Evolutionary conservation across 2,797 vertebrate species (phyloP).

Genomic region (Buphagus erythrorhynchus): DNA sequence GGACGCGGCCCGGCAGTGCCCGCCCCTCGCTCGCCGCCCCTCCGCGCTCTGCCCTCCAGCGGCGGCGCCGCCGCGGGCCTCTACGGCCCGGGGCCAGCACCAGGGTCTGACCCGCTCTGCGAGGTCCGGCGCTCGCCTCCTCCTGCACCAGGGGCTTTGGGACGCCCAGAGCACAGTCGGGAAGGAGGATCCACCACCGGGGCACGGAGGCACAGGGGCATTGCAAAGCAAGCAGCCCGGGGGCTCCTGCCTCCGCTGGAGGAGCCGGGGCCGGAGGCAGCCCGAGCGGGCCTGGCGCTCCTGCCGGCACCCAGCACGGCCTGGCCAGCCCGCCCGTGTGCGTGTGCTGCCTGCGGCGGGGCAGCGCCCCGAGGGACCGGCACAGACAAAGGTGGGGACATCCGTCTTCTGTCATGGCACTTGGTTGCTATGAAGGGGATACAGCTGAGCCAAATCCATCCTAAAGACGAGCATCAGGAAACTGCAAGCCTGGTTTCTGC

Average conservation of each 20-base stretch:
- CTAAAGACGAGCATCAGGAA: neutral
- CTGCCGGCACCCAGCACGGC: fast-evolving
- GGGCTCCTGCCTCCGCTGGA: neutral
- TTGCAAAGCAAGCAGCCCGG: neutral
- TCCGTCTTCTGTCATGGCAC: fast-evolving
- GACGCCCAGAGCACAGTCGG: neutral
- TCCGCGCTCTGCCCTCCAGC: slow-evolving; percentile 9
- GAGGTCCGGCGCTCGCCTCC: fast-evolving
- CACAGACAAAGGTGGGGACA: fast-evolving
- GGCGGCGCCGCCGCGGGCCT: neutral
- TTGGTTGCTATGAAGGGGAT: fast-evolving
- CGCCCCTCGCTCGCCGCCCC: neutral
- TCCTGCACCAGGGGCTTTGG: neutral
- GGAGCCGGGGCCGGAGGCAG: neutral
- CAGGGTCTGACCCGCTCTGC: fast-evolving
- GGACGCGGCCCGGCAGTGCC: neutral
- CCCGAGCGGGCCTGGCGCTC: fast-evolving
- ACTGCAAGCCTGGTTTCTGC: neutral
- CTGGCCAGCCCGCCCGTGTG: neutral
- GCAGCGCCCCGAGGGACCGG: neutral
- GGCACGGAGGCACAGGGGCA: too few species aligned
- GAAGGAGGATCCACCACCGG: fast-evolving
- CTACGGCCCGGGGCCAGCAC: fast-evolving
- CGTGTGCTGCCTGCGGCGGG: fast-evolving
- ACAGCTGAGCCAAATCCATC: neutral